Base-by-base conservation (phyloP, 2,888 invertebrate species). In the Caenorhabditis afra region DNA sequence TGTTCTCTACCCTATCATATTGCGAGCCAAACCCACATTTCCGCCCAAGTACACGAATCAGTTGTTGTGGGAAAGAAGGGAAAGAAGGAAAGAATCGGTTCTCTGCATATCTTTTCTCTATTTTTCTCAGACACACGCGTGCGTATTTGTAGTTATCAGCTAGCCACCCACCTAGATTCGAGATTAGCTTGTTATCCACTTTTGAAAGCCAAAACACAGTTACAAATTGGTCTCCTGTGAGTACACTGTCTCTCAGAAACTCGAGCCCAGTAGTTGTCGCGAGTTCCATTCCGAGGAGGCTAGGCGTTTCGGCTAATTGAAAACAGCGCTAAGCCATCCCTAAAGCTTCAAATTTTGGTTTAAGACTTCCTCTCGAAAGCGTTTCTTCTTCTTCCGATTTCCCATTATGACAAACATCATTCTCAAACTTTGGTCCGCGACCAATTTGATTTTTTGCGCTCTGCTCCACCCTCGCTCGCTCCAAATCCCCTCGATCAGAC, bases 141-240 rank as follows among this genome's bases (percentile, higher is more conserved):
- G 62, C 50, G 53, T 68, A 59, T 68, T 68, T 62, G 47, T 62
- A 53, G 70, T 61, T 61, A 53, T 68, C 59, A 49, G 47, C 61
- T 52, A 62, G 70, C 70, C 70, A 64, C 55, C 62, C 71, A 64
- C 62, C 71, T 64, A 70, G 71, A 64, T 62, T 70, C 16, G 23
- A 70, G 70, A 62, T 71, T 62, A 71, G 57, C 49, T 71, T 71
- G 62, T 64, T 71, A 62, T 71, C 71, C 55, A 39, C 55, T 71
- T 71, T 59, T 57, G 52, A 70, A 55, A 45, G 53, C 44, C 70
- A 70, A 61, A 61, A 70, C 70, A 70, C 70, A 70, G 53, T 52
- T 53, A 52, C 52, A 44, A 53, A 53, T 53, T 53, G 53, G 53
- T 53, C 53, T 53, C 53, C 37, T 16, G 35, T 3, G 53, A 53